Conservation (phyloP, 2,113 vertebrate species). For the Tachysurus fulvidraco region DNA sequence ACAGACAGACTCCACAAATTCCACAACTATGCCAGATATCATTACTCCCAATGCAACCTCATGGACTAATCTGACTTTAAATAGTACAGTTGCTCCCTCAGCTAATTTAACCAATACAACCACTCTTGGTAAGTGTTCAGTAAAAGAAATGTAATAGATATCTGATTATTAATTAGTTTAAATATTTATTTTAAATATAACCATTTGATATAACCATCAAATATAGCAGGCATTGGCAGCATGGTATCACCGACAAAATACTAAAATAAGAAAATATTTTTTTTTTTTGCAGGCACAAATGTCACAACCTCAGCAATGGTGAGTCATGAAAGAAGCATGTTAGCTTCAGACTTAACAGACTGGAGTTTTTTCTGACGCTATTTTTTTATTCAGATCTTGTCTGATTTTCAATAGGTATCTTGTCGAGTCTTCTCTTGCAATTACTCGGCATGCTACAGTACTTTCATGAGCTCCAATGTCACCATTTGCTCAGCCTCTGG, state of each 20-base stretch:
- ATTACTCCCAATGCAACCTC: neutral
- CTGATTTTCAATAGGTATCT: slow-evolving; percentile 53
- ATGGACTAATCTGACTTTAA: neutral
- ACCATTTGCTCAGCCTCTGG: slow-evolving; percentile 41
- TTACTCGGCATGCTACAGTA: slow-evolving; percentile 63
- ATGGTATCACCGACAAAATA: neutral
- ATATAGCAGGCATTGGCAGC: neutral
- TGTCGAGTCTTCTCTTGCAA: slow-evolving; percentile 70
- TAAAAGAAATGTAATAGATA: neutral
- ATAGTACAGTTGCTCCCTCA: neutral
- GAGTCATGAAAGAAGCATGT: neutral
- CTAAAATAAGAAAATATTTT: neutral
- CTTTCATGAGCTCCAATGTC: slow-evolving; percentile 56
- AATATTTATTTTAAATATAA: neutral
- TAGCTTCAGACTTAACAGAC: neutral
- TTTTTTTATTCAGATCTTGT: neutral
- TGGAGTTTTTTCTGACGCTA: neutral
- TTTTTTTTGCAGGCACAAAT: slow-evolving; percentile 17
- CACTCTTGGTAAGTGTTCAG: neutral
- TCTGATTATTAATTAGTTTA: neutral
- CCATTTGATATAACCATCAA: too few species aligned
- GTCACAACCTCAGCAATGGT: slow-evolving; percentile 4
- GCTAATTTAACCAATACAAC: neutral
- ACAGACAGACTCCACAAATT: neutral
- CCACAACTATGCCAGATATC: neutral